phyloP scores from a whole-genome alignment of 2,113 vertebrate genomes.

The Parus major region DNA sequence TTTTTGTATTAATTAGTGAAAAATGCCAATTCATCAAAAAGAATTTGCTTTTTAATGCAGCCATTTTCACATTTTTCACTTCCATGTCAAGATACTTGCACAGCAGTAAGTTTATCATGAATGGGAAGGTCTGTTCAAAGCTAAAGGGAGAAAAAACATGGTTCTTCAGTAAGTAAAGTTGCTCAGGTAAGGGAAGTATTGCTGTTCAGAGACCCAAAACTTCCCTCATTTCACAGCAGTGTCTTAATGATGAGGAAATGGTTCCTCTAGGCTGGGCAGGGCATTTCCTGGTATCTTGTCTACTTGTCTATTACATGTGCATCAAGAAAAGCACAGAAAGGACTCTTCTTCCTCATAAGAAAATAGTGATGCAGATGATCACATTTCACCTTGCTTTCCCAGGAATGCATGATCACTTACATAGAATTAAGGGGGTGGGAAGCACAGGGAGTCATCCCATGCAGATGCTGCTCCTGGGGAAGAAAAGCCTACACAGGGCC shows the following conservation, averaged over 20 bases:
- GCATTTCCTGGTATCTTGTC: neutral
- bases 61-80: neutral
- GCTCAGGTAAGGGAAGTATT: neutral
- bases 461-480: accelerated
- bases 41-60: neutral
- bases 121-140: neutral
- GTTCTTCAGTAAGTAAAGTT: neutral
- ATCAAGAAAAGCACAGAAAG: neutral
- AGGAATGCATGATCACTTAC: neutral
- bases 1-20: neutral
- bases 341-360: neutral
- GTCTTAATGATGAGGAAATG: neutral
- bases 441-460: neutral
- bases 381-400: neutral
- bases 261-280: neutral
- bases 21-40: neutral
- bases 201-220: neutral
- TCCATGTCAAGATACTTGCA: neutral
- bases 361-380: neutral
- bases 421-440: neutral
- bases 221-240: neutral
- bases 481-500: neutral
- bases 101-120: neutral
- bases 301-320: neutral
- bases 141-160: neutral